These are phyloP conservation scores for Scrobipalpa costella DNA, from an alignment of 2,888 invertebrate species.

Conservation along the genomic window DNA sequence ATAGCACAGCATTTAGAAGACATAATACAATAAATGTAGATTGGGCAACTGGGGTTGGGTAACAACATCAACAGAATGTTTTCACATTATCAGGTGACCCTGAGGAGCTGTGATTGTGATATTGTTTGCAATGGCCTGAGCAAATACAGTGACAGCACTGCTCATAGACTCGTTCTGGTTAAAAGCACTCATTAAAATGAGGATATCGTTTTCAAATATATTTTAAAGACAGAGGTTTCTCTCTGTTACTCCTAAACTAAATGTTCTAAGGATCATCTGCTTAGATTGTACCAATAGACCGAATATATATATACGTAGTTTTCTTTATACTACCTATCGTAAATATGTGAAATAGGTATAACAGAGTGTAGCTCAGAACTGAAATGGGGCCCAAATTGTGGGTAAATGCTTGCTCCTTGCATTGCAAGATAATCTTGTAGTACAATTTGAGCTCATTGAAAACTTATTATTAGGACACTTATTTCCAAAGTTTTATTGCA, in stretches of 20 bases:
- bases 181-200: background rate
- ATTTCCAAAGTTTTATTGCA: too few relatives aligned
- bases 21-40: background rate
- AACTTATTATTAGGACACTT: background rate
- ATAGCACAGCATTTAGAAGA: background rate
- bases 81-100: conserved; percentile 30
- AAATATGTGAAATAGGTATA: too few relatives aligned
- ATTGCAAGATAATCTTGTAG: background rate
- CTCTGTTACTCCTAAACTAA: too few relatives aligned
- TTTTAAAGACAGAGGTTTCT: background rate
- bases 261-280: too few relatives aligned
- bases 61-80: conserved; percentile 29
- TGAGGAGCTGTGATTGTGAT: conserved; percentile 8
- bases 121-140: background rate
- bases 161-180: background rate
- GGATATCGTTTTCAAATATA: background rate
- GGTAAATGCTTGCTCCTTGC: background rate
- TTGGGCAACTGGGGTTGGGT: conserved; percentile 5
- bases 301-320: too few relatives aligned
- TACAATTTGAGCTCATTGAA: too few relatives aligned
- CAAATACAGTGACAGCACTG: background rate
- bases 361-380: too few relatives aligned
- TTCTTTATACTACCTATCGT: too few relatives aligned
- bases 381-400: background rate
- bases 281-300: too few relatives aligned